Conservation (phyloP, 1,140 invertebrate genomes). For the Penaeus vannamei region DNA sequence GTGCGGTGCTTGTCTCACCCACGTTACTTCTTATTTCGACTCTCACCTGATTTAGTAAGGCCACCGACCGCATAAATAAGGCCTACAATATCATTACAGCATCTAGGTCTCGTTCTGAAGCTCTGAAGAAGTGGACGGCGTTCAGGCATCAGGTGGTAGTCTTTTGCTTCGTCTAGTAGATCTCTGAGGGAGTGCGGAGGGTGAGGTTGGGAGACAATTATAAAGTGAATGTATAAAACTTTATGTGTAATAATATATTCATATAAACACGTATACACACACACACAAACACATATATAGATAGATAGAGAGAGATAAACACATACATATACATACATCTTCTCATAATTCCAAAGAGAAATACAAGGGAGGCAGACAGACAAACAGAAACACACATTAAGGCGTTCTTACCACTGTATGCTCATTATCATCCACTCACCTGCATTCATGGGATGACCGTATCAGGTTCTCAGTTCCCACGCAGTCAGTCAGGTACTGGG, state of each 20-base stretch:
- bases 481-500: conserved; percentile 86
- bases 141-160: conserved; percentile 89
- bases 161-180: conserved; percentile 86
- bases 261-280: no score
- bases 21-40: no score
- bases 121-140: conserved; percentile 82
- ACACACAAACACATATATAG: no score
- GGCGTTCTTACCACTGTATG: no score
- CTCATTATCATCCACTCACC: conserved; percentile 71
- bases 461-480: conserved; percentile 89
- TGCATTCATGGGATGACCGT: conserved; percentile 81
- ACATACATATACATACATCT: no score
- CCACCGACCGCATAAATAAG: conserved; percentile 92
- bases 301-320: no score
- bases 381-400: no score
- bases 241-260: no score
- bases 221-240: not conserved
- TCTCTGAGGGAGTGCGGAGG: conserved; percentile 75
- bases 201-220: conserved; percentile 15
- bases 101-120: conserved; percentile 83
- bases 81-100: conserved; percentile 79
- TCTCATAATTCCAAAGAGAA: no score
- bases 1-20: no score
- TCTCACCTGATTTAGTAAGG: conserved; percentile 82
- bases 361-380: no score